These are phyloP conservation scores for Trematocara variabile DNA, from an alignment of 2,113 vertebrate genomes.

Conservation along the genomic window DNA sequence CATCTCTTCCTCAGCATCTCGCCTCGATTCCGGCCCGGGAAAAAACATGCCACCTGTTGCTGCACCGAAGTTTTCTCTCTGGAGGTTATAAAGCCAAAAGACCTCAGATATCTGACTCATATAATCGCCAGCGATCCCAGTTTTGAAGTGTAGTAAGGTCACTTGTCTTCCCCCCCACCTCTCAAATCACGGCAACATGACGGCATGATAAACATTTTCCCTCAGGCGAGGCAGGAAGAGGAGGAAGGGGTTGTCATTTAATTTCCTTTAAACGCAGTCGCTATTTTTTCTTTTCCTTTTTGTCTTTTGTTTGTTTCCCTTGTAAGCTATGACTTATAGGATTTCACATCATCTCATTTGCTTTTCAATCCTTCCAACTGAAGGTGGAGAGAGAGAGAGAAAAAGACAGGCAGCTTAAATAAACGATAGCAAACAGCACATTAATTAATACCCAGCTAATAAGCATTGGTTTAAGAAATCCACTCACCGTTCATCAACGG, in stretches of 20 bases:
- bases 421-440: not conserved
- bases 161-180: not conserved
- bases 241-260: slow-evolving; percentile 20
- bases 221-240: slow-evolving; percentile 55
- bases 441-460: not conserved
- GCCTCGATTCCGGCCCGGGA: slow-evolving; percentile 48
- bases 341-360: not conserved
- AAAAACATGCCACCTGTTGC: slow-evolving; percentile 77
- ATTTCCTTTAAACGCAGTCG: not conserved
- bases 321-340: not conserved
- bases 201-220: slow-evolving; percentile 56
- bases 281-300: not conserved
- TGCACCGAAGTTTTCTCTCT: slow-evolving; percentile 73
- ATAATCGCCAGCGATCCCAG: not conserved
- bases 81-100: slow-evolving; percentile 23
- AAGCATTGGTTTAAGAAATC: not conserved
- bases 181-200: slow-evolving; percentile 53
- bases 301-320: not conserved
- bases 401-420: not conserved
- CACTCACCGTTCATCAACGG: slow-evolving; percentile 59
- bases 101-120: not conserved
- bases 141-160: not conserved
- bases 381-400: not conserved
- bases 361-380: not conserved
- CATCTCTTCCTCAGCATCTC: slow-evolving; percentile 49